These are phyloP conservation scores for Drosophila pseudoananassae DNA, from an alignment of 1,140 invertebrate genomes.

Conservation along the genomic window DNA sequence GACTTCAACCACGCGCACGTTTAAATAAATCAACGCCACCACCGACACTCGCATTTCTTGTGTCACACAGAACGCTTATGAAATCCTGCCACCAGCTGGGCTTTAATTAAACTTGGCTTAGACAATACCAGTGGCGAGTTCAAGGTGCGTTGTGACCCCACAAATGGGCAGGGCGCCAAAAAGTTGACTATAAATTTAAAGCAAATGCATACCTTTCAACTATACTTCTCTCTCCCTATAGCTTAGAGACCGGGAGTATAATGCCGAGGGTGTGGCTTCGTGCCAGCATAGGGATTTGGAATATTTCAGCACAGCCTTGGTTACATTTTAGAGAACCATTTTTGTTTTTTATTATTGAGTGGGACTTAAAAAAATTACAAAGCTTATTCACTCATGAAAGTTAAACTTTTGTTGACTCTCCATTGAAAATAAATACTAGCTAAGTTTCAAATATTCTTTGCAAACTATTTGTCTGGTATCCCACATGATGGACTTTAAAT, in stretches of 20 bases:
- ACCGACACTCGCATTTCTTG: slow-evolving; percentile 50
- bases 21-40: slow-evolving; percentile 73
- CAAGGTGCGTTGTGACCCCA: slow-evolving; percentile 22
- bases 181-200: slow-evolving; percentile 51
- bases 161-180: slow-evolving; percentile 19
- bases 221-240: no score
- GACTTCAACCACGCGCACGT: slow-evolving; percentile 52
- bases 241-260: not conserved
- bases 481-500: slow-evolving; percentile 5
- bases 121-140: slow-evolving; percentile 14
- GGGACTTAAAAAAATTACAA: not conserved
- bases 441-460: not conserved
- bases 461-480: not conserved
- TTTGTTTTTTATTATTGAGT: not conserved
- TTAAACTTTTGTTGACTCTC: not conserved
- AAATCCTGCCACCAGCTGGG: slow-evolving; percentile 59
- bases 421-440: not conserved
- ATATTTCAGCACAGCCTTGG: not conserved
- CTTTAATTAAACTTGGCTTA: slow-evolving; percentile 68
- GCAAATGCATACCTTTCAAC: slow-evolving; percentile 18
- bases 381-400: not conserved
- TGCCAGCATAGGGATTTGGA: not conserved
- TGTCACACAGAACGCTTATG: slow-evolving; percentile 19
- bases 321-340: not conserved
- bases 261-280: slow-evolving; percentile 1